Conservation (phyloP, 2,797 vertebrate species). For the Pseudomugil tenellus region DNA sequence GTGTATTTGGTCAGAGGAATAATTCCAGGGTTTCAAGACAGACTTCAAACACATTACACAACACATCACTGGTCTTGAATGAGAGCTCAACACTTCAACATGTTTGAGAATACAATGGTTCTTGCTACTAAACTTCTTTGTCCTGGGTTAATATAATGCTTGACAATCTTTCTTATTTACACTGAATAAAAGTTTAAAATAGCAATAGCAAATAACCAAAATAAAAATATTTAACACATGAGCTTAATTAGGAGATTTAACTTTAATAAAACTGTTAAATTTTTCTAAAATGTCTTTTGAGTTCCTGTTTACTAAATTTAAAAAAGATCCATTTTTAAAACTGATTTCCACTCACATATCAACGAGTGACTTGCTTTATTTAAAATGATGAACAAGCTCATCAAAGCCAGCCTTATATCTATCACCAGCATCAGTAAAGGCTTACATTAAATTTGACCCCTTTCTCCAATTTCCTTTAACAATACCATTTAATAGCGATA, state of each 20-base stretch:
- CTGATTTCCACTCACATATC: conserved; percentile 3
- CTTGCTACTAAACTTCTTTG: no score
- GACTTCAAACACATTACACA: no score
- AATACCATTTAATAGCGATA: conserved; percentile 78
- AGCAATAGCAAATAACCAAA: no score
- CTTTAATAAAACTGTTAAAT: not conserved
- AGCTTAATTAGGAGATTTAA: not conserved
- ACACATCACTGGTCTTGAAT: no score
- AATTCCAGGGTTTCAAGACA: no score
- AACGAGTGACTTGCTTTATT: conserved; percentile 47
- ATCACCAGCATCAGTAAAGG: conserved; percentile 58
- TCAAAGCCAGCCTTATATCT: conserved; percentile 65
- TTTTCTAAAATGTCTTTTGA: not conserved
- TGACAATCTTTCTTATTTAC: no score
- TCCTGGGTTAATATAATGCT: no score
- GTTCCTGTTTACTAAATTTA: not conserved
- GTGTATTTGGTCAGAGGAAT: no score
- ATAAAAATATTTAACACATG: not conserved
- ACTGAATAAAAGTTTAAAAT: no score
- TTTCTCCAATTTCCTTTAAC: conserved; percentile 71
- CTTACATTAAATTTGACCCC: conserved; percentile 71
- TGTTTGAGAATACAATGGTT: no score
- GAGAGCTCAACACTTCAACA: no score
- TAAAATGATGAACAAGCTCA: conserved; percentile 60
- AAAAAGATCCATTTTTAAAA: not conserved